A percentile compares a stretch with the other conserved stretches of the same genome.
Evolutionary conservation across 2,113 vertebrate species (phyloP).

Genomic region (Rynchops niger): DNA sequence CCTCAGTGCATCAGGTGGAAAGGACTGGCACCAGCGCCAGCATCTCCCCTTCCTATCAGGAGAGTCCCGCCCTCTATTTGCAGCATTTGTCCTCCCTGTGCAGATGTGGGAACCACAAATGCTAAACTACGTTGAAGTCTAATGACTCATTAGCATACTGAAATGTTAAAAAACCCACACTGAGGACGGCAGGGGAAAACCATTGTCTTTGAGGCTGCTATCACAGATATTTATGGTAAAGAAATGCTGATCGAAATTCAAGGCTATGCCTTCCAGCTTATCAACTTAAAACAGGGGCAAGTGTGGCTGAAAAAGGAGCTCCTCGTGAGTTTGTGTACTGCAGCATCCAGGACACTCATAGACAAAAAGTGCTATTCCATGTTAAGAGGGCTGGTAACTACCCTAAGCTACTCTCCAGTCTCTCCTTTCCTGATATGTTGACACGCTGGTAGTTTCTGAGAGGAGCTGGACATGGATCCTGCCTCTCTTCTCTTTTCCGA

Average conservation of each 20-base stretch:
- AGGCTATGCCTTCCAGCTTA: not conserved
- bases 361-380: not conserved
- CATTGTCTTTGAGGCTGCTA: not conserved
- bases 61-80: not conserved
- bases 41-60: not conserved
- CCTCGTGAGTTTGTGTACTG: not conserved
- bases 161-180: not conserved
- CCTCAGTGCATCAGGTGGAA: not conserved
- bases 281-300: not conserved
- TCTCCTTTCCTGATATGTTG: not conserved
- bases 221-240: not conserved
- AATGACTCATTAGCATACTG: not conserved
- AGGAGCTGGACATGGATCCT: not conserved
- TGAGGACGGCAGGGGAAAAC: not conserved
- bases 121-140: not conserved
- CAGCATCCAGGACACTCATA: not conserved
- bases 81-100: not conserved
- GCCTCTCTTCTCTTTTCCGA: not conserved
- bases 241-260: not conserved
- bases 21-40: not conserved
- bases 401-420: not conserved
- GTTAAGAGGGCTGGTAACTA: not conserved
- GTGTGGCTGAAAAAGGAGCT: not conserved
- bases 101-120: not conserved
- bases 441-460: not conserved